Evolutionary conservation across 2,797 vertebrate genomes (phyloP).

Genomic region (Sparidentex hasta): DNA sequence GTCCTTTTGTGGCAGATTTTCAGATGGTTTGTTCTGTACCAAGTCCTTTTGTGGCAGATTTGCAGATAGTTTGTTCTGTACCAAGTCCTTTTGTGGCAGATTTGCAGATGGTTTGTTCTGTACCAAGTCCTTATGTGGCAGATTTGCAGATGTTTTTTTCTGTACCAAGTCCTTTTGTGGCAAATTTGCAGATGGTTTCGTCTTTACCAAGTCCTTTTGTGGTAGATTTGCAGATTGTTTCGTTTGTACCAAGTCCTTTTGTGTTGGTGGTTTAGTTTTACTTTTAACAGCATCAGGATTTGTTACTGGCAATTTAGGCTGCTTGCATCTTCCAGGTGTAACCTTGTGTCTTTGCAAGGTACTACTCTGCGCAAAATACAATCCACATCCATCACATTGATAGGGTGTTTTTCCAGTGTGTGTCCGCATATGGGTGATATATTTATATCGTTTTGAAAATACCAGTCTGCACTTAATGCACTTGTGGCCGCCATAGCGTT

Average conservation of each 20-base stretch:
- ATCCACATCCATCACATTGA: conserved; percentile 78
- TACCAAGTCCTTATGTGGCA: too few species aligned
- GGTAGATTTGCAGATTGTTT: conserved; percentile 38
- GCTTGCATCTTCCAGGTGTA: conserved; percentile 71
- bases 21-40: too few species aligned
- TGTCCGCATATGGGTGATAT: conserved; percentile 75
- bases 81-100: conserved; percentile 33
- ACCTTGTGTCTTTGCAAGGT: conserved; percentile 71
- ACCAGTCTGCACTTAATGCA: conserved; percentile 75
- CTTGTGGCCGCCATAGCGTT: conserved; percentile 12
- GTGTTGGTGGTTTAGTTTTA: conserved; percentile 1
- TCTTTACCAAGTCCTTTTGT: background rate
- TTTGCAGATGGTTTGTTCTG: background rate
- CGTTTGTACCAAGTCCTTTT: conserved; percentile 1
- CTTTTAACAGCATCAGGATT: conserved; percentile 11
- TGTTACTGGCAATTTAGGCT: background rate
- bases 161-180: background rate
- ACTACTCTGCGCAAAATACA: conserved; percentile 78
- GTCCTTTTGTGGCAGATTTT: too few species aligned
- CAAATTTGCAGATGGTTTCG: too few species aligned
- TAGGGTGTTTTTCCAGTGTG: conserved; percentile 82
- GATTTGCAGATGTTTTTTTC: too few species aligned
- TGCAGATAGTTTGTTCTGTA: too few species aligned
- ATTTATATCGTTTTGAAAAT: conserved; percentile 64
- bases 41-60: background rate